phyloP scores from a whole-genome alignment of 2,797 vertebrate genomes.

The Phataginus tricuspis region DNA sequence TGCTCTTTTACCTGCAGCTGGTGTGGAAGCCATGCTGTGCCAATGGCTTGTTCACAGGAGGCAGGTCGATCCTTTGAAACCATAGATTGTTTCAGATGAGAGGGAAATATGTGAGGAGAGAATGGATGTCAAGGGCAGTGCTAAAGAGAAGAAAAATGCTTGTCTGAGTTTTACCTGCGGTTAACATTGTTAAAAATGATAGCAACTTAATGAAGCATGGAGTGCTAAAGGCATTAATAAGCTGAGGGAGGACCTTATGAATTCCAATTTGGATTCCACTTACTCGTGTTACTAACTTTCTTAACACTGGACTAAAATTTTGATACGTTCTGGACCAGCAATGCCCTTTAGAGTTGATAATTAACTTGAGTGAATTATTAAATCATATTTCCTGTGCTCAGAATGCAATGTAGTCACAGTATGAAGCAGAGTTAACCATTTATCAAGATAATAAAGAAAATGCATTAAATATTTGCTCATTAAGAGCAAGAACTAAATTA shows the following conservation, averaged over 20 bases:
- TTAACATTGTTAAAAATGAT: conserved; percentile 60
- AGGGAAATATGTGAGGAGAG: conserved; percentile 48
- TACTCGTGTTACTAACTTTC: not conserved
- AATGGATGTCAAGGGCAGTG: conserved; percentile 63
- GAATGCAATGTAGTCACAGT: not conserved
- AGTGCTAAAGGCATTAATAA: conserved; percentile 26
- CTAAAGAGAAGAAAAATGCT: conserved; percentile 61
- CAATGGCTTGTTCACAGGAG: conserved; percentile 59
- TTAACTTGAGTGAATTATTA: conserved; percentile 61
- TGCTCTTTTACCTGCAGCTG: conserved; percentile 69
- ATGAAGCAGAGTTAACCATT: conserved; percentile 43
- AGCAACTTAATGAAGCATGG: conserved; percentile 47
- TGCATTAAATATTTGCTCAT: conserved; percentile 16
- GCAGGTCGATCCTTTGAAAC: conserved; percentile 67
- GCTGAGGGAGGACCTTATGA: not conserved
- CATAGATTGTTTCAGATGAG: conserved; percentile 64
- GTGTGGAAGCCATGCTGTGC: conserved; percentile 52
- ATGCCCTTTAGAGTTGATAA: conserved; percentile 37
- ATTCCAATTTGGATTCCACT: conserved; percentile 16
- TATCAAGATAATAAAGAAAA: conserved; percentile 62
- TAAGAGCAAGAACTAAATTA: conserved; percentile 48
- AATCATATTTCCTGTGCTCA: conserved; percentile 31
- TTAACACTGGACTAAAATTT: conserved; percentile 50
- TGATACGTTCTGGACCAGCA: not conserved
- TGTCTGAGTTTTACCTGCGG: conserved; percentile 48